These are phyloP conservation scores for Polyommatus iphigenia DNA, from an alignment of 2,888 invertebrate species.

Conservation along the genomic window DNA sequence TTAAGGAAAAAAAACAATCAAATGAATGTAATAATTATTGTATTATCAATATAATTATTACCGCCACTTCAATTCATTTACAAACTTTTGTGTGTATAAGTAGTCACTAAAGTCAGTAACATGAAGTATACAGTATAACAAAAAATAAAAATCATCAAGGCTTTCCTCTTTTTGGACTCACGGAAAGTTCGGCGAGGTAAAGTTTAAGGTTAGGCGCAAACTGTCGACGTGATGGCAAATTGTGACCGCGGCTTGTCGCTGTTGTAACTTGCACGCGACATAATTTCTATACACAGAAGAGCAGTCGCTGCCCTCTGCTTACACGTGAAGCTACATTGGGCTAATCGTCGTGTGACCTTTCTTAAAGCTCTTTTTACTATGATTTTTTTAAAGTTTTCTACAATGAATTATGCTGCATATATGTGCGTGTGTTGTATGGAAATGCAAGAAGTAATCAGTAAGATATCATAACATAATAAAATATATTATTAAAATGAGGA, in stretches of 20 bases:
- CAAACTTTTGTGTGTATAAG: not conserved
- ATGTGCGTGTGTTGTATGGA: not conserved
- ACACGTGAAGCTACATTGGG: too few species aligned
- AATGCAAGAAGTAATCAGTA: not conserved
- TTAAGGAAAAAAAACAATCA: not conserved
- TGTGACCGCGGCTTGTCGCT: not conserved
- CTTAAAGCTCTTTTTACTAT: not conserved
- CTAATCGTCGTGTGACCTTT: too few species aligned
- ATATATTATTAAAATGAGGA: conserved; percentile 16
- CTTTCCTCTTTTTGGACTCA: not conserved
- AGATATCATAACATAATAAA: not conserved
- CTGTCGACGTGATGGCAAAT: not conserved
- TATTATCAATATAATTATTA: not conserved
- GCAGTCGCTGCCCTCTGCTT: too few species aligned
- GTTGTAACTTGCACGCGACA: not conserved
- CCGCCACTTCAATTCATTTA: not conserved
- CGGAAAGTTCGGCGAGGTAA: not conserved
- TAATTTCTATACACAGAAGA: not conserved
- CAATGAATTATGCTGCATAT: too few species aligned
- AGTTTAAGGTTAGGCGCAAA: not conserved
- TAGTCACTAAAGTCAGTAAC: too few species aligned
- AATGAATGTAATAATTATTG: not conserved
- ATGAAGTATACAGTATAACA: not conserved
- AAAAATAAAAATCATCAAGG: not conserved
- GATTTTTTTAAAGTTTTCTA: too few species aligned